phyloP scores from a whole-genome alignment of 2,888 invertebrate genomes.

The Diogma glabrata region DNA sequence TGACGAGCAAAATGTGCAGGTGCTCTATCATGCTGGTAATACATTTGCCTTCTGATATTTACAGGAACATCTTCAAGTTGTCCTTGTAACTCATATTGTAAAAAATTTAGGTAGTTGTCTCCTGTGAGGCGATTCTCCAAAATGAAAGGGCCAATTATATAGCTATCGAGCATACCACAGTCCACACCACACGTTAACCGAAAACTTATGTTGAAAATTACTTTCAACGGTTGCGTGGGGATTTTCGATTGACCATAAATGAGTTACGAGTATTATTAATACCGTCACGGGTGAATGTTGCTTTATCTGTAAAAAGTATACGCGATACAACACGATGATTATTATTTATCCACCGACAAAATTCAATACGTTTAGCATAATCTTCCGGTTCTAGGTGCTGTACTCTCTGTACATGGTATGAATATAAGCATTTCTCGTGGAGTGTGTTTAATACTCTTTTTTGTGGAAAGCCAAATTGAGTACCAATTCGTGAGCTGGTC shows the following conservation, averaged over 20 bases:
- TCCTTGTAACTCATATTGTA: background rate
- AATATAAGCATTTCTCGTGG: too few species aligned
- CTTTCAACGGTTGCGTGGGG: background rate
- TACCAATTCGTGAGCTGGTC: background rate
- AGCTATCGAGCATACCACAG: background rate
- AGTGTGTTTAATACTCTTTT: too few species aligned
- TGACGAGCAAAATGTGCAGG: background rate
- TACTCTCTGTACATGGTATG: constrained; percentile 1
- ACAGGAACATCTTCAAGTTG: too few species aligned
- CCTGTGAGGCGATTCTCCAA: too few species aligned
- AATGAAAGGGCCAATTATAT: too few species aligned
- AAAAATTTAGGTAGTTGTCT: too few species aligned
- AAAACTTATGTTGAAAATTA: background rate
- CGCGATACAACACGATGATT: background rate
- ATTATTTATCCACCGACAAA: background rate
- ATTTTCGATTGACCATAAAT: too few species aligned
- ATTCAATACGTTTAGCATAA: background rate
- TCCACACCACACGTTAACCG: background rate
- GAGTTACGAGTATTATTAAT: background rate
- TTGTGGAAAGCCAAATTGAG: background rate
- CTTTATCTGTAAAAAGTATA: background rate
- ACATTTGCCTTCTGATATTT: background rate
- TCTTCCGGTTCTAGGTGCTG: background rate
- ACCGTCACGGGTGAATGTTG: background rate
- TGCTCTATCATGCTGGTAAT: background rate